Evolutionary conservation across 2,113 vertebrate species (phyloP).

Genomic region (Pygoscelis adeliae): DNA sequence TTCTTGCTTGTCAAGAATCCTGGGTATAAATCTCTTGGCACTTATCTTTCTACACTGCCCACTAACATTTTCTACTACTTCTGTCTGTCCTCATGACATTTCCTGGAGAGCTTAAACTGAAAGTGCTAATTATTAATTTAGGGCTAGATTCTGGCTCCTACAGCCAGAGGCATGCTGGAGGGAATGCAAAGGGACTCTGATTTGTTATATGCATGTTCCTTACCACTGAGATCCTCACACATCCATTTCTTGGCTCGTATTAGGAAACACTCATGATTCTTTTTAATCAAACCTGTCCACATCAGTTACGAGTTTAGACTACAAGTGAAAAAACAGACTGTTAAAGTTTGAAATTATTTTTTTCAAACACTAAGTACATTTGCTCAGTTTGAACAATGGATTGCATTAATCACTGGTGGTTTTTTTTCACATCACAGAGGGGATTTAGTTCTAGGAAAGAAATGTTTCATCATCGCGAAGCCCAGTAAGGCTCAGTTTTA

Average conservation of each 20-base stretch:
- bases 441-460: conserved; percentile 14
- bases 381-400: neutral
- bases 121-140: conserved; percentile 70
- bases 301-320: neutral
- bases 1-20: conserved; percentile 41
- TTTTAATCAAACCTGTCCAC: neutral
- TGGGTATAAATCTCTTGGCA: conserved; percentile 43
- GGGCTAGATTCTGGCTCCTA: conserved; percentile 57
- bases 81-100: conserved; percentile 48
- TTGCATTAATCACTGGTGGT: neutral
- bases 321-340: neutral
- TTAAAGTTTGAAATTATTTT: neutral
- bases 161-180: conserved; percentile 68
- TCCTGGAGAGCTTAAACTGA: conserved; percentile 28
- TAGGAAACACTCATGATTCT: neutral
- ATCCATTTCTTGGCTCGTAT: neutral
- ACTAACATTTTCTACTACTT: conserved; percentile 37
- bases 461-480: conserved; percentile 28
- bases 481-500: neutral
- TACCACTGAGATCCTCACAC: neutral
- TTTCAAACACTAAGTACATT: neutral
- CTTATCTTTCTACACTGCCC: conserved; percentile 22
- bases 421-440: neutral
- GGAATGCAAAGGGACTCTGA: conserved; percentile 45
- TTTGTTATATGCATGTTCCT: conserved; percentile 13